Evolutionary conservation across 2,888 invertebrate species (phyloP), one percentile per base, ranked within the genome.

Genomic region (Cheilosia grossa): DNA sequence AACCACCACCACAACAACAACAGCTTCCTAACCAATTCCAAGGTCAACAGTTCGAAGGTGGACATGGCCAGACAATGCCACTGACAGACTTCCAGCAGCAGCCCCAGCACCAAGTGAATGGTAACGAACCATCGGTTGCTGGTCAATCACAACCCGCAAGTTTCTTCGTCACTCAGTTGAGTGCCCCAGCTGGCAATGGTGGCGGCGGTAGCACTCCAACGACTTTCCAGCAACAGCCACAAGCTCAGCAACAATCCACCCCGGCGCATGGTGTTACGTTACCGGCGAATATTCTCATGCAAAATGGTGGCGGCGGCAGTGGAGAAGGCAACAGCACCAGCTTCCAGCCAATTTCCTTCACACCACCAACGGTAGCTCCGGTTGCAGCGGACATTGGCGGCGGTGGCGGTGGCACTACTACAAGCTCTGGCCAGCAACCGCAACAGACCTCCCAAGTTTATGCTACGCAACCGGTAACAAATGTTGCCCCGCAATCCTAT

Each of bases 181-280:
- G 66, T 44, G 19, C 72, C 63, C 73, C 88, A 17, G 75, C 87
- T 56, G 85, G 74, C 30, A 75, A 49, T 37, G 74, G 33, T 47
- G 42, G 47, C 24, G 82, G 86, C 93, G 89, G 83, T 88, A 70
- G 93, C 93, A 90, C 93, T 93, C 91, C 93, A 93, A 87, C 93
- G 93, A 89, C 70, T 73, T 51, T 70, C 42, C 77, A 78, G 47
- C 61, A 77, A 59, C 88, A 89, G 51, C 49, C n/a, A 13, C 90
- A 89, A 72, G 89, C 89, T 37, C 89, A 89, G 44, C 91, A 91
- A 67, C 90, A 89, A 56, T 61, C 88, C 58, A 72, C 86, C 56
- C 87, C 88, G 82, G 54, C 69, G n/a, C 89, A 90, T 72, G 89
- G 88, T 70, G 87, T 88, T 30, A 89, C 90, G 4, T 83, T 90